Conservation (phyloP, 2,797 vertebrate species). For the Acestrorhynchus altus region DNA sequence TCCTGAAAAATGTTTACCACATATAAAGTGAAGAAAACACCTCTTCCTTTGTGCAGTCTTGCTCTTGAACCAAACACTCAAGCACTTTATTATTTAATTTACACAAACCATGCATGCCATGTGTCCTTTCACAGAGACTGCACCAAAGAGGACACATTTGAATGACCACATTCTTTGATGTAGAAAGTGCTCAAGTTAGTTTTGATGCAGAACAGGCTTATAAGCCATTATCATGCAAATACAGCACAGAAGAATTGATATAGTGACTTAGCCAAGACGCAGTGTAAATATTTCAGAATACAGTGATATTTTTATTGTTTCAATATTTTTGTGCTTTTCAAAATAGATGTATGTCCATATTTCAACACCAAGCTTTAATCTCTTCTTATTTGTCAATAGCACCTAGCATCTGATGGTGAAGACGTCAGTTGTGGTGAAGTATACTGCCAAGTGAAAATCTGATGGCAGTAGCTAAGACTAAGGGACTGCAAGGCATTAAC, state of each 20-base stretch:
- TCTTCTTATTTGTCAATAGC: slow-evolving; percentile 49
- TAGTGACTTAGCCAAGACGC: not conserved
- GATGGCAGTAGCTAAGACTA: slow-evolving; percentile 75
- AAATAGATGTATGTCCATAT: slow-evolving; percentile 1
- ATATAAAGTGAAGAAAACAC: slow-evolving; percentile 67
- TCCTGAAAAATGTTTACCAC: slow-evolving; percentile 72
- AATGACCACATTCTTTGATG: slow-evolving; percentile 54
- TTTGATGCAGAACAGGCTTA: slow-evolving; percentile 12
- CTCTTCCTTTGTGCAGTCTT: slow-evolving; percentile 64
- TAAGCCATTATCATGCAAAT: not conserved
- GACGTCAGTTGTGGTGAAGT: slow-evolving; percentile 61
- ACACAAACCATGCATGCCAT: slow-evolving; percentile 51
- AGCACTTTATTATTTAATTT: slow-evolving; percentile 68
- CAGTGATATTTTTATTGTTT: not conserved
- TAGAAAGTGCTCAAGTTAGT: slow-evolving; percentile 38
- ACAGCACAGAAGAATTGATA: not conserved
- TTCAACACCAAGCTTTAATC: slow-evolving; percentile 8
- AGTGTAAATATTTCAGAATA: not conserved
- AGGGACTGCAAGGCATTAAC: slow-evolving; percentile 81
- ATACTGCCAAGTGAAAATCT: slow-evolving; percentile 74
- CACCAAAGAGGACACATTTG: slow-evolving; percentile 51
- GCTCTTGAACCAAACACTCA: slow-evolving; percentile 62
- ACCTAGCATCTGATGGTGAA: slow-evolving; percentile 59
- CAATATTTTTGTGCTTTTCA: not conserved
- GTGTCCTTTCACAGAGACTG: slow-evolving; percentile 60